These are phyloP conservation scores for Hypanus sabinus DNA, from an alignment of 2,113 vertebrate species.

Conservation along the genomic window DNA sequence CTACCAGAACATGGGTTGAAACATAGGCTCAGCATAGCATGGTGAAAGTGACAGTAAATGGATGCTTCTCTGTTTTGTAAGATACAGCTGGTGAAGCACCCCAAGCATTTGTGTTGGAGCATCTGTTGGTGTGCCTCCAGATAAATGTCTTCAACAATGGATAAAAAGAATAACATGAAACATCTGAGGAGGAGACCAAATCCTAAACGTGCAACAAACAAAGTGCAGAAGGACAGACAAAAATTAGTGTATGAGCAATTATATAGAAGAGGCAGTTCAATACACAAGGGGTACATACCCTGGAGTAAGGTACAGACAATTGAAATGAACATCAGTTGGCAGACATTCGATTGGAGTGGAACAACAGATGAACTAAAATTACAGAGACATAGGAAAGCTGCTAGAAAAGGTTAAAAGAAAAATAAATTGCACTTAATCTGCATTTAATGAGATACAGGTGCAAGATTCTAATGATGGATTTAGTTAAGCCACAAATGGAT, in stretches of 20 bases:
- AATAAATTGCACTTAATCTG: background rate
- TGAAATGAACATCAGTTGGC: background rate
- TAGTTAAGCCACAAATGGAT: background rate
- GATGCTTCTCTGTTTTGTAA: background rate
- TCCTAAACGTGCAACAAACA: background rate
- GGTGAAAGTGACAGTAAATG: background rate
- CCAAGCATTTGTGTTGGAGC: background rate
- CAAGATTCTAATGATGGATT: background rate
- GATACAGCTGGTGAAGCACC: background rate
- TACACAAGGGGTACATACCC: background rate
- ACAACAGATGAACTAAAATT: background rate
- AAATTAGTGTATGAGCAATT: background rate
- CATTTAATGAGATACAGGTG: background rate
- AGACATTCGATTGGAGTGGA: background rate
- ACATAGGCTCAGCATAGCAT: background rate
- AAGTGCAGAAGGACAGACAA: background rate
- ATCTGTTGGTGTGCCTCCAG: background rate
- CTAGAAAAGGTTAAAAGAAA: background rate
- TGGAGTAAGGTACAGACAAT: background rate
- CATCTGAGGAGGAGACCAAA: background rate
- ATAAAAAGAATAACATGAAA: background rate
- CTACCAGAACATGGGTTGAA: no score
- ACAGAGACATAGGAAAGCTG: background rate
- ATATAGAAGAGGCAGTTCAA: background rate
- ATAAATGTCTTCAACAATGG: background rate